Percentiles rank a stretch among this genome's conserved stretches.
phyloP scores from a whole-genome alignment of 2,113 vertebrate genomes.

The Phaetusa simplex region DNA sequence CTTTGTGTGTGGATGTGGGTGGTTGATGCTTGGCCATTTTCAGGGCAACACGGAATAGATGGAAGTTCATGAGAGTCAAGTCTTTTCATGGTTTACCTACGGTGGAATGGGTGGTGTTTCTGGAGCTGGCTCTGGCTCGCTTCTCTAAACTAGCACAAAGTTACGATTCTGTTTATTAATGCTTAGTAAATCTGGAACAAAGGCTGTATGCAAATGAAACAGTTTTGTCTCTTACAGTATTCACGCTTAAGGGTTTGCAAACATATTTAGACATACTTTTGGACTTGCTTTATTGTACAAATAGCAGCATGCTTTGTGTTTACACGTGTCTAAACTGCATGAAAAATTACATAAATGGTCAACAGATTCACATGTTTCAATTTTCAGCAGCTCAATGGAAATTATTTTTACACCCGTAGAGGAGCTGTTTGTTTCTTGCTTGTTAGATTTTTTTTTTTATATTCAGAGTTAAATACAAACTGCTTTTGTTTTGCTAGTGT shows the following conservation, averaged over 20 bases:
- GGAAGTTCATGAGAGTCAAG: neutral
- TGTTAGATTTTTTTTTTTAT: neutral
- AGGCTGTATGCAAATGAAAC: neutral
- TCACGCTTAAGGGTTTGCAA: neutral
- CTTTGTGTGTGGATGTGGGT: no score
- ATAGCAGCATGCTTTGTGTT: neutral
- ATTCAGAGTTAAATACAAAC: neutral
- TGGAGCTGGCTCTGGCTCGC: neutral
- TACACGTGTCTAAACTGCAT: fast-evolving
- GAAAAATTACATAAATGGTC: neutral
- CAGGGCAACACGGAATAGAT: neutral
- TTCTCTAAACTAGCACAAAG: fast-evolving
- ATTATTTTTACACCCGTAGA: neutral
- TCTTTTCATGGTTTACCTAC: neutral
- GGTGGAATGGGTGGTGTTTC: neutral
- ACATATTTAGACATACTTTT: neutral
- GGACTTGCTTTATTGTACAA: neutral
- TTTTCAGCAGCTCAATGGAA: neutral
- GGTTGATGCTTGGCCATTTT: neutral
- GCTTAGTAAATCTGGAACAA: neutral
- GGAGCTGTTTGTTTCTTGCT: neutral
- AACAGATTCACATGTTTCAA: neutral
- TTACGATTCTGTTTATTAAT: fast-evolving
- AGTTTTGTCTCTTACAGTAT: neutral
- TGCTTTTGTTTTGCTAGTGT: neutral